Evolutionary conservation across 1,140 invertebrate species (phyloP).

Genomic region (Calliopsis andreniformis): DNA sequence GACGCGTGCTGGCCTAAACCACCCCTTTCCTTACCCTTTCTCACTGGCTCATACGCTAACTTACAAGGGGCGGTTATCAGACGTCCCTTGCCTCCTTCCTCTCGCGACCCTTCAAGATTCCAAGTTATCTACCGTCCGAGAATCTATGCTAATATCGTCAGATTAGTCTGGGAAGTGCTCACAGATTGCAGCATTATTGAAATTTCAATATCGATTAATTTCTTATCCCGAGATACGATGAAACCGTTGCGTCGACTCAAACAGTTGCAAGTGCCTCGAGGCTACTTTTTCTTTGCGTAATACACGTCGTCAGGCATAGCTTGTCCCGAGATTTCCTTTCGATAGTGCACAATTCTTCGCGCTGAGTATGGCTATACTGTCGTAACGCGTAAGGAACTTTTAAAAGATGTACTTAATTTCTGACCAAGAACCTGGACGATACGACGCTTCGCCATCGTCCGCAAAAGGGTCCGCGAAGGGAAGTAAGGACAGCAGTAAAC

Average conservation of each 20-base stretch:
- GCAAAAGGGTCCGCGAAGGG: slow-evolving; percentile 58
- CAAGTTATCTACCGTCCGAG: slow-evolving; percentile 73
- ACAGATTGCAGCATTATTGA: slow-evolving; percentile 59
- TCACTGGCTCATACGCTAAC: slow-evolving; percentile 72
- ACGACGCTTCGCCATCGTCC: slow-evolving; percentile 52
- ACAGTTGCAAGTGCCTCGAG: no score
- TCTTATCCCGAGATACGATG: neutral
- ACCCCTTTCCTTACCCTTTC: slow-evolving; percentile 70
- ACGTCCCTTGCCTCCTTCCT: slow-evolving; percentile 66
- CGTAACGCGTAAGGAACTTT: slow-evolving; percentile 4
- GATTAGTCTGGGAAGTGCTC: slow-evolving; percentile 63
- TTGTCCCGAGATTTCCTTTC: no score
- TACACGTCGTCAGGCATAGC: neutral
- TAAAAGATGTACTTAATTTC: slow-evolving; percentile 38
- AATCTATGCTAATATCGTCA: slow-evolving; percentile 74
- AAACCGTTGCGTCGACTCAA: neutral
- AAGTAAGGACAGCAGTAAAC: slow-evolving; percentile 69
- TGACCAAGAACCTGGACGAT: slow-evolving; percentile 40
- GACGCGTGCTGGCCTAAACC: slow-evolving; percentile 74
- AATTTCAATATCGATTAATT: slow-evolving; percentile 58
- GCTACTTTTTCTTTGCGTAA: neutral
- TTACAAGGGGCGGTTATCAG: slow-evolving; percentile 78
- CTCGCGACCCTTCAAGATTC: slow-evolving; percentile 76
- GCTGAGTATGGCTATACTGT: neutral
- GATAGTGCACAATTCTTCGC: neutral